Evolutionary conservation across 2,797 vertebrate genomes (phyloP).

Genomic region (Hylomyscus alleni): DNA sequence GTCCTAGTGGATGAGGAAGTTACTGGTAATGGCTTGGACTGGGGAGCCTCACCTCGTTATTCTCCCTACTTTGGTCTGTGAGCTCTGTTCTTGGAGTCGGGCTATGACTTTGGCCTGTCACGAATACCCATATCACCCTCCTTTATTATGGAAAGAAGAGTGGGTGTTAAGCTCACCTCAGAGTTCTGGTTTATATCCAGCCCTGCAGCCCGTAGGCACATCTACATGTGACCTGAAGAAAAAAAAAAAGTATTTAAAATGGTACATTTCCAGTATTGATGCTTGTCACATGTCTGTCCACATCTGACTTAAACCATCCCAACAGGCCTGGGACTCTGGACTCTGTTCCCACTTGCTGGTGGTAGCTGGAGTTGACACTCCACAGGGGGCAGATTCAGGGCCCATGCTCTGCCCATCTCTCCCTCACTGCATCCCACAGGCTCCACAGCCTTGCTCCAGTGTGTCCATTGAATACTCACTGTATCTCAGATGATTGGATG

Average conservation of each 20-base stretch:
- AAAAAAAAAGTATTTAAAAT: background rate
- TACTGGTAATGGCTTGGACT: accelerated
- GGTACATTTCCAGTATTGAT: accelerated
- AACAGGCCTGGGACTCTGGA: background rate
- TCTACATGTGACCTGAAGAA: background rate
- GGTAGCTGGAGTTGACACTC: accelerated
- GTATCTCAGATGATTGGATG: background rate
- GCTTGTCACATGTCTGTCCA: accelerated
- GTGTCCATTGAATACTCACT: background rate
- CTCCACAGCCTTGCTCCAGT: background rate
- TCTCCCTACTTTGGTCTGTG: background rate
- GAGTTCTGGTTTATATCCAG: background rate
- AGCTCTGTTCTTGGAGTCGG: background rate
- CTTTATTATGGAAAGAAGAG: background rate
- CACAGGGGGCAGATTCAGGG: accelerated
- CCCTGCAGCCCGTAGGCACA: too few species aligned
- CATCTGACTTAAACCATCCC: background rate
- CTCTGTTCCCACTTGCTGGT: accelerated
- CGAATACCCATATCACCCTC: background rate
- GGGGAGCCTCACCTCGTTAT: accelerated
- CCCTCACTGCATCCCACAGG: accelerated
- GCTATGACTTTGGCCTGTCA: accelerated
- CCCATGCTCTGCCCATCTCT: too few species aligned
- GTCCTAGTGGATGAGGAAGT: accelerated
- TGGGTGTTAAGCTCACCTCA: accelerated